Conservation (phyloP, 2,888 invertebrate species). For the Catocala sponsa region DNA sequence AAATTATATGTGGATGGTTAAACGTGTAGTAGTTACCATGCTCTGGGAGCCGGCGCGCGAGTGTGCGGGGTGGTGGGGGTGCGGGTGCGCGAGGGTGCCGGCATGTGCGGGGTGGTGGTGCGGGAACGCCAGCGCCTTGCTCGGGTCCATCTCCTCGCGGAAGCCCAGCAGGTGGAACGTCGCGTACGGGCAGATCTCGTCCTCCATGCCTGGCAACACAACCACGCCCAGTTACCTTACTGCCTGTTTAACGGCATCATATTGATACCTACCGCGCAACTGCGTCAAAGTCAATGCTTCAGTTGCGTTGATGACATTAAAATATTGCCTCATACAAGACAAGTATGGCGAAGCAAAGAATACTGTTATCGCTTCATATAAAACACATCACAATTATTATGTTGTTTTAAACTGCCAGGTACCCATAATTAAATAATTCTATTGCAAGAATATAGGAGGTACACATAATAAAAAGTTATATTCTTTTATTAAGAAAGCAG, state of each 20-base stretch:
- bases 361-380: too few relatives aligned
- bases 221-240: background rate
- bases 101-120: conserved; percentile 94
- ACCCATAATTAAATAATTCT: too few relatives aligned
- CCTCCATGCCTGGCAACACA: conserved; percentile 93
- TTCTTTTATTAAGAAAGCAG: too few relatives aligned
- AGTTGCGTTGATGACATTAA: too few relatives aligned
- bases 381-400: too few relatives aligned
- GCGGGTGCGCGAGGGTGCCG: conserved; percentile 94
- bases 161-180: conserved; percentile 98
- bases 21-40: conserved; percentile 87
- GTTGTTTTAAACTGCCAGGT: too few relatives aligned
- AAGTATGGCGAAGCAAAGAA: too few relatives aligned
- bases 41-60: conserved; percentile 96
- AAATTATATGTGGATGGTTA: too few relatives aligned
- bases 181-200: conserved; percentile 98
- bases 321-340: too few relatives aligned
- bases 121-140: conserved; percentile 95
- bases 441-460: too few relatives aligned
- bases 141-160: conserved; percentile 98
- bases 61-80: conserved; percentile 91
- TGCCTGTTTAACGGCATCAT: background rate
- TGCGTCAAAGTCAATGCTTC: too few relatives aligned
- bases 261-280: conserved; percentile 1
- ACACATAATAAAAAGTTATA: too few relatives aligned